These are phyloP conservation scores for Bombus affinis DNA, from an alignment of 1,140 invertebrate species.

Conservation along the genomic window DNA sequence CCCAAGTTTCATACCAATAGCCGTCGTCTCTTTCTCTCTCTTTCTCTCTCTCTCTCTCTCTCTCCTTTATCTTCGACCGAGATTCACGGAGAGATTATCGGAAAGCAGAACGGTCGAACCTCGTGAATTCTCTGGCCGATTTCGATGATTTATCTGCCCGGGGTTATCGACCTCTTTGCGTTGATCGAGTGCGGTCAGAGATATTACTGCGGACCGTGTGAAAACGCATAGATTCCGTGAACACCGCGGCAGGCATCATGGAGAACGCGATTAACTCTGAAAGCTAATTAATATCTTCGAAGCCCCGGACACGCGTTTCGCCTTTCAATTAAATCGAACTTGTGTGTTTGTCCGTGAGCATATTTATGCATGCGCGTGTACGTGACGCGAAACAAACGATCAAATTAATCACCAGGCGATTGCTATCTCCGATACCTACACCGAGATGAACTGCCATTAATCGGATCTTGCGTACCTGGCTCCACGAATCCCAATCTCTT, in stretches of 20 bases:
- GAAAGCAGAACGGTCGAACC: conserved; percentile 7
- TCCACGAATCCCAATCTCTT: not conserved
- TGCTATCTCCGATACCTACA: conserved; percentile 59
- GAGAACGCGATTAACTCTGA: conserved; percentile 63
- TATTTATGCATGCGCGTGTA: conserved; percentile 54
- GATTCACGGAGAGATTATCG: conserved; percentile 21
- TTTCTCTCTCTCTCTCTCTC: not conserved
- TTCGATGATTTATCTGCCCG: conserved; percentile 38
- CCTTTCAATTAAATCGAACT: conserved; percentile 62
- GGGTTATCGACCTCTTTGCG: not conserved
- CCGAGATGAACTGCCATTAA: conserved; percentile 28
- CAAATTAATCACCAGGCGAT: conserved; percentile 70
- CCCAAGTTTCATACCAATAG: not conserved
- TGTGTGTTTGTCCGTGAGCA: conserved; percentile 36
- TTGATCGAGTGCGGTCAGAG: conserved; percentile 14
- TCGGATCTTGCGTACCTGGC: not conserved
- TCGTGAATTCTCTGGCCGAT: not conserved
- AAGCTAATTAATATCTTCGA: conserved; percentile 70
- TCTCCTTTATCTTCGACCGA: not conserved
- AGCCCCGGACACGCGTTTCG: conserved; percentile 50
- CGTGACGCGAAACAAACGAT: conserved; percentile 67
- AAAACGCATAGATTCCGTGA: conserved; percentile 45
- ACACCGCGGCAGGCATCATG: conserved; percentile 31
- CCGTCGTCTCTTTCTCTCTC: not conserved
- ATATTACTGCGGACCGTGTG: conserved; percentile 34